phyloP scores from a whole-genome alignment of 2,113 vertebrate species.

The Castor canadensis region DNA sequence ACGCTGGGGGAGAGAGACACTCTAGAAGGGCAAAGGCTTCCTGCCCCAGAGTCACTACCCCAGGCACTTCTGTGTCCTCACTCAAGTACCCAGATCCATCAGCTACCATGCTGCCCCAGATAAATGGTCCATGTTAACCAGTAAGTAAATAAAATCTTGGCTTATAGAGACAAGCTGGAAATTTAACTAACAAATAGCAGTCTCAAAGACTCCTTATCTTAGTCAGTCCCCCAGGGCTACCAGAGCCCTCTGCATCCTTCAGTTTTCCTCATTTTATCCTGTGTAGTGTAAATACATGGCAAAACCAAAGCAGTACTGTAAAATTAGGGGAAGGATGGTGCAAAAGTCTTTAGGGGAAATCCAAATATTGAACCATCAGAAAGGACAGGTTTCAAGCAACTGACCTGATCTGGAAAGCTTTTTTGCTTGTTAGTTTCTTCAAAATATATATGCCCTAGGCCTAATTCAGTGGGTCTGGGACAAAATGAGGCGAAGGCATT shows the following conservation, averaged over 20 bases:
- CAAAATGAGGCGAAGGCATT: neutral
- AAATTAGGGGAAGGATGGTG: neutral
- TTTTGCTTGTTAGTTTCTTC: neutral
- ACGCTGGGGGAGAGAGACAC: conserved; percentile 84
- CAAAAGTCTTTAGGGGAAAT: neutral
- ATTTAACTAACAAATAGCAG: neutral
- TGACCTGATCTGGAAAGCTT: neutral
- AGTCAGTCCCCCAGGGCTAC: neutral
- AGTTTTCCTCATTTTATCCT: neutral
- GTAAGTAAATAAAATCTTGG: neutral
- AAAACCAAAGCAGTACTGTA: neutral
- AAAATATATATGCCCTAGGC: neutral
- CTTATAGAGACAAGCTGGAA: neutral
- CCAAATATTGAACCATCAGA: neutral
- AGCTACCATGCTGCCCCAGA: neutral
- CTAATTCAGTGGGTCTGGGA: neutral
- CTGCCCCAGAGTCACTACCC: fast-evolving
- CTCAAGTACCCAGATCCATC: neutral
- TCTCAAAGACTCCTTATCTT: neutral
- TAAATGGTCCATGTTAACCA: neutral
- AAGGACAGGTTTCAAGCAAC: neutral
- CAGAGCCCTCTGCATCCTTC: neutral
- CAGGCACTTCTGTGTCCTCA: neutral
- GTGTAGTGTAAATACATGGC: fast-evolving
- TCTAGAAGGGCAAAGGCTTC: fast-evolving